These are phyloP conservation scores for Volucella bombylans DNA, from an alignment of 2,888 invertebrate species.

Conservation along the genomic window DNA sequence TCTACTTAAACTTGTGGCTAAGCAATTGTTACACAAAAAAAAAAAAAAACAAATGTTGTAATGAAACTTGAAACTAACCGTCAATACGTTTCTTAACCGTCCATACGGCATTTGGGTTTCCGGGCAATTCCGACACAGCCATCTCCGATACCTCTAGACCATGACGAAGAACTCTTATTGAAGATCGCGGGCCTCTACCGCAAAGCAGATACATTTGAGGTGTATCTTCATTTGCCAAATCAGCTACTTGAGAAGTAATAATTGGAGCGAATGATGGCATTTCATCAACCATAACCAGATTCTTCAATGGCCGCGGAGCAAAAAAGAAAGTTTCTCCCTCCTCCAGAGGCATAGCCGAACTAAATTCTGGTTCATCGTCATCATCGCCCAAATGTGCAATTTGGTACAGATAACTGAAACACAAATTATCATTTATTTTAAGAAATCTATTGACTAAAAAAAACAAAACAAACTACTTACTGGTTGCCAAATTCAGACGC, in stretches of 20 bases:
- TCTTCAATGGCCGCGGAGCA: conserved; percentile 95
- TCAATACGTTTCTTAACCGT: conserved; percentile 97
- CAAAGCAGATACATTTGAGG: conserved; percentile 98
- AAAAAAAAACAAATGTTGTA: conserved; percentile 32
- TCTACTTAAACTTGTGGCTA: conserved; percentile 51
- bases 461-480: conserved; percentile 86
- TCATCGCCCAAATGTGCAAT: conserved; percentile 99
- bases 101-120: conserved; percentile 99
- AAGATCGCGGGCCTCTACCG: conserved; percentile 97
- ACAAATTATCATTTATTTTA: conserved; percentile 45
- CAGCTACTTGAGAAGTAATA: conserved; percentile 92
- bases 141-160: conserved; percentile 99
- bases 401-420: conserved; percentile 95
- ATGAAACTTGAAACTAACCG: conserved; percentile 87
- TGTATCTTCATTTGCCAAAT: conserved; percentile 98
- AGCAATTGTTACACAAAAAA: conserved; percentile 14
- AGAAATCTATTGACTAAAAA: no score
- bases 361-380: conserved; percentile 99
- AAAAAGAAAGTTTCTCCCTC: conserved; percentile 99
- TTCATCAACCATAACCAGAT: conserved; percentile 98
- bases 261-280: conserved; percentile 97
- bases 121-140: conserved; percentile 99
- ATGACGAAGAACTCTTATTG: conserved; percentile 95
- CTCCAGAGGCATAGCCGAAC: conserved; percentile 98
- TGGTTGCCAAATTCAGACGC: conserved; percentile 99